phyloP scores from a whole-genome alignment of 2,888 invertebrate species.

The Calliopum simillimum region DNA sequence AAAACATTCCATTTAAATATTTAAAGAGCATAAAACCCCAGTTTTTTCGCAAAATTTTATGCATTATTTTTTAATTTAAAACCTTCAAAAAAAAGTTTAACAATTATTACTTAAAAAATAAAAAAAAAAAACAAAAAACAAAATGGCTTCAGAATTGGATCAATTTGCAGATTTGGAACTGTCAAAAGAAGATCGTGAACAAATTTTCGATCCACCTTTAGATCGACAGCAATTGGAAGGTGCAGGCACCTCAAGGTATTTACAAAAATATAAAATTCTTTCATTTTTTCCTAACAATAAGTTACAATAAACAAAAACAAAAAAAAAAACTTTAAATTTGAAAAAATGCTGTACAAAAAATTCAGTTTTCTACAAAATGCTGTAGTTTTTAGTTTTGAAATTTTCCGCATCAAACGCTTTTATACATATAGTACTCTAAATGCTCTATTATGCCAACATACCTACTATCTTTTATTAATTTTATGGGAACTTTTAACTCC shows the following conservation, averaged over 20 bases:
- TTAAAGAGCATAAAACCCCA: conserved; percentile 20
- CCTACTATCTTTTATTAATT: conserved; percentile 27
- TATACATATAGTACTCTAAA: conserved; percentile 5
- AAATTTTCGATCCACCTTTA: conserved; percentile 75
- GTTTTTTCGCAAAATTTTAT: conserved; percentile 18
- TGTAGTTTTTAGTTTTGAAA: background rate
- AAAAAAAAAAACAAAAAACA: conserved; percentile 40
- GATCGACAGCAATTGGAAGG: conserved; percentile 67
- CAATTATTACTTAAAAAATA: conserved; percentile 20
- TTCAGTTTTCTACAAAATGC: too few species aligned
- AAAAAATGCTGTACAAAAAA: too few species aligned
- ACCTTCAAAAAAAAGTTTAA: conserved; percentile 18
- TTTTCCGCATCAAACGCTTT: background rate
- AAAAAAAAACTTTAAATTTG: background rate
- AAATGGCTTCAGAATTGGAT: conserved; percentile 68
- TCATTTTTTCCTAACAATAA: background rate
- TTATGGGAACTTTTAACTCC: conserved; percentile 1
- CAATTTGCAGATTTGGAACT: conserved; percentile 78
- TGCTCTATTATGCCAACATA: conserved; percentile 16
- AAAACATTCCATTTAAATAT: conserved; percentile 27
- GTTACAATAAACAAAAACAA: conserved; percentile 1
- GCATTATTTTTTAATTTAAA: conserved; percentile 18
- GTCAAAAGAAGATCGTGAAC: conserved; percentile 79
- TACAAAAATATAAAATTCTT: conserved; percentile 40
- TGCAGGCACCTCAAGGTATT: conserved; percentile 68